Base-by-base conservation (phyloP, 2,113 vertebrate species). In the Esox niger region DNA sequence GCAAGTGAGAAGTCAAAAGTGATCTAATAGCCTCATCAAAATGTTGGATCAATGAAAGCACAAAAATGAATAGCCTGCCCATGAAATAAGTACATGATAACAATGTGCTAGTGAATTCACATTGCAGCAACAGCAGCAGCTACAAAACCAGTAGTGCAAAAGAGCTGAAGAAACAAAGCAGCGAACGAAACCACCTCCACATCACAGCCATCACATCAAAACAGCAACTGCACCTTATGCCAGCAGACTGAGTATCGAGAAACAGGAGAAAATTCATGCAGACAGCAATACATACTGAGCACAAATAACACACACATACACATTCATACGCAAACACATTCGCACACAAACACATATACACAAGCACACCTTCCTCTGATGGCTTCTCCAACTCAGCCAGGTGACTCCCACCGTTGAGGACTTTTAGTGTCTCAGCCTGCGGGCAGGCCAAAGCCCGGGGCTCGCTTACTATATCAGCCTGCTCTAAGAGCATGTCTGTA, bases 381-480 rank as follows among this genome's bases (percentile, higher is more conserved):
- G 76, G 68, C 57, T 58, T 84, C 64, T 35, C 55, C 21, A 70
- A 78, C 58, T 81, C 79, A 82, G 64, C 59, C 70, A 63, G 84
- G 69, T 83, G 88, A 69, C 71, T 79, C 81, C 74, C 83, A 82
- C 86, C 87, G 85, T 87, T 90, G 66, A 87, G 56, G 59, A 70
- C 68, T 68, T 83, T 75, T 71, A 79, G 75, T 47, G 62, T 79
- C 69, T 85, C 77, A 71, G 77, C 78, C 68, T 78, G 71, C 68
- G 82, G 79, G 65, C 1, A 67, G 81, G 79, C 75, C 81, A 80
- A 79, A 86, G 71, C 83, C 84, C 84, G 86, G 29, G 69, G 68
- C 74, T 85, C 80, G 69, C 66, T 69, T 86, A 83, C 70, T 78
- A 71, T 77, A 76, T 79, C 69, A 80, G 77, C 63, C 69, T 83